Base-by-base conservation (phyloP, 2,113 vertebrate species). In the Odocoileus hemionus region DNA sequence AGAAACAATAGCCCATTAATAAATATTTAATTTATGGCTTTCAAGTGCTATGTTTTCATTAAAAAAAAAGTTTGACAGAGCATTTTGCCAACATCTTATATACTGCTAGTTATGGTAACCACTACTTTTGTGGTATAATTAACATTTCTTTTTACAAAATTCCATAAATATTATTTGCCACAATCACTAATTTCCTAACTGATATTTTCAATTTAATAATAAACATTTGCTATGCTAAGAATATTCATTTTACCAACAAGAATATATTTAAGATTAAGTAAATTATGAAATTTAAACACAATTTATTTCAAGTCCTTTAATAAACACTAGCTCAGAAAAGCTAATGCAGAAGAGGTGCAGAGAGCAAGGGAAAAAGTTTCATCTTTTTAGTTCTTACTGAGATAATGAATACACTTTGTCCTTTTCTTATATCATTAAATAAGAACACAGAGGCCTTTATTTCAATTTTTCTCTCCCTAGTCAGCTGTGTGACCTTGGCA, bases 201-300 rank as follows among this genome's bases (percentile, higher is more conserved):
- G 50, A 95, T 45, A 11, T 23, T 97, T 54, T 28, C 19, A 90
- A 67, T 61, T 89, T 85, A 85, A 54, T 50, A 89, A 54, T 55
- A 86, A 86, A 80, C 45, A 95, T 39, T 67, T 91, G 60, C 17
- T 39, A 54, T 28, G 33, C 45, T 47, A 86, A 80, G 43, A 87
- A 88, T 70, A 70, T 2, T 76, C 36, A 17, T 50, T 78, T 87
- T 61, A 39, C 17, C 39, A 97, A 61, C 36, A 96, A 80, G 43
- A 76, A 86, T 61, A 25, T 55, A 88, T 90, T 57, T 89, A 52
- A 87, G 47, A 88, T 94, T 28, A 89, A 79, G 14, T 2, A 86
- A 86, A 95, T 90, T 89, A 57, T 74, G 36, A 95, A 92, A 93
- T 90, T n/a, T 70, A 52, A 96, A 86, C 8, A 26, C 39, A 85